Conservation (phyloP, 2,113 vertebrate species). For the Falco punctatus region DNA sequence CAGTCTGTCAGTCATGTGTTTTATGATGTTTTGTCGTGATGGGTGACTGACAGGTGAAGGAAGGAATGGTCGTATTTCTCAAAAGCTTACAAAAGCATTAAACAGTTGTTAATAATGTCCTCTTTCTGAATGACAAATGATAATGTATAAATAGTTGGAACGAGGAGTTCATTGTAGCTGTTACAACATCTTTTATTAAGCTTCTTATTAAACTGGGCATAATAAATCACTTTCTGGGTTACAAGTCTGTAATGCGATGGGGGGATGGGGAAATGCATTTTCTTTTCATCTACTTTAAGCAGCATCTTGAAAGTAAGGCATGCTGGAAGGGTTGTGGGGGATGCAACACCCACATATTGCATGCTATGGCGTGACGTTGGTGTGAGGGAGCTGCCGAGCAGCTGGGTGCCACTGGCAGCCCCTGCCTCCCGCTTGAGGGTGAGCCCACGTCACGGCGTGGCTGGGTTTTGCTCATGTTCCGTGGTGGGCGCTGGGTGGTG, state of each 20-base stretch:
- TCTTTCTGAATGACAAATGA: neutral
- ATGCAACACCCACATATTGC: neutral
- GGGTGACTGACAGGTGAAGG: neutral
- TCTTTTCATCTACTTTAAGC: neutral
- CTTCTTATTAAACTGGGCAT: neutral
- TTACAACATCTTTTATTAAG: neutral
- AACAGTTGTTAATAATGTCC: neutral
- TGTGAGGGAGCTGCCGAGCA: neutral
- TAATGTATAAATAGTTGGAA: neutral
- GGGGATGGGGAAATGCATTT: neutral
- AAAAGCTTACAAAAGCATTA: neutral
- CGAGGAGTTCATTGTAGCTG: neutral
- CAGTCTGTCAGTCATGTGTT: neutral
- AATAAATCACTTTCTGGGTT: neutral
- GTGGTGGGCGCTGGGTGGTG: neutral
- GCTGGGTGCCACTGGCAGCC: neutral
- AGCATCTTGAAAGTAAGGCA: neutral
- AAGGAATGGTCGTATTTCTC: neutral
- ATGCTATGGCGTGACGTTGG: neutral
- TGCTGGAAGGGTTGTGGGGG: neutral
- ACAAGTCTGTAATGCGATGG: neutral
- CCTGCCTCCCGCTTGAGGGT: neutral
- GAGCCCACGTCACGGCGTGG: rapidly evolving
- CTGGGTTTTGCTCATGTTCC: neutral
- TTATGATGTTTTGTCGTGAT: neutral